Percentiles rank a stretch among this genome's conserved stretches.
phyloP scores from a whole-genome alignment of 2,888 invertebrate genomes.

The Tiliacea aurago region DNA sequence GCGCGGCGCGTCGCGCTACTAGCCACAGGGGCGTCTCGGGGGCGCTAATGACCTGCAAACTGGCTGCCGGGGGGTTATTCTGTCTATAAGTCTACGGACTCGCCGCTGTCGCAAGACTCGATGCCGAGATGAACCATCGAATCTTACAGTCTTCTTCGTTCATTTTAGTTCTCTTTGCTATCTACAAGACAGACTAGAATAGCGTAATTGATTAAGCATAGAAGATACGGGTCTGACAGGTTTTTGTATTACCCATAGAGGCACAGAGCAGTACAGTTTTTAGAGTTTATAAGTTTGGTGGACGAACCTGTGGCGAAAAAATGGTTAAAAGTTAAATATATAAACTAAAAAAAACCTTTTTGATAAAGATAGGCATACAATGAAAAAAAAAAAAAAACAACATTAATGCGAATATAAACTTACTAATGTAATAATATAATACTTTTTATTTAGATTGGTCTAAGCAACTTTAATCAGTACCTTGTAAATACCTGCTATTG shows the following conservation, averaged over 20 bases:
- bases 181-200: constrained; percentile 69
- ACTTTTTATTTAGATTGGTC: constrained; percentile 35
- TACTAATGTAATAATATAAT: constrained; percentile 40
- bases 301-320: constrained; percentile 86
- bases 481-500: constrained; percentile 65
- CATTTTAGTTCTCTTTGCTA: constrained; percentile 64
- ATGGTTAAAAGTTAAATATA: constrained; percentile 72
- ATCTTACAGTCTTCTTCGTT: constrained; percentile 74
- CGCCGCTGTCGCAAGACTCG: constrained; percentile 82
- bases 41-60: constrained; percentile 88
- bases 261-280: constrained; percentile 71
- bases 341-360: constrained; percentile 59
- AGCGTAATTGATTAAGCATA: constrained; percentile 68
- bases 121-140: constrained; percentile 74
- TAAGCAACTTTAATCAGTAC: constrained; percentile 55
- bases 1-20: constrained; percentile 79
- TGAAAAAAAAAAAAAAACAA: constrained; percentile 39
- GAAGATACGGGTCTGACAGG: constrained; percentile 71
- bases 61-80: constrained; percentile 90
- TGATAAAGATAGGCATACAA: constrained; percentile 52
- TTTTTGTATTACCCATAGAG: constrained; percentile 70
- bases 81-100: constrained; percentile 85
- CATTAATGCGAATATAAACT: constrained; percentile 36
- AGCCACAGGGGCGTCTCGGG: constrained; percentile 85
- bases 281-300: constrained; percentile 73